A percentile compares a stretch with the other conserved stretches of the same genome.
Conservation (phyloP, 2,888 invertebrate species). For the Pristionchus japonicus region DNA sequence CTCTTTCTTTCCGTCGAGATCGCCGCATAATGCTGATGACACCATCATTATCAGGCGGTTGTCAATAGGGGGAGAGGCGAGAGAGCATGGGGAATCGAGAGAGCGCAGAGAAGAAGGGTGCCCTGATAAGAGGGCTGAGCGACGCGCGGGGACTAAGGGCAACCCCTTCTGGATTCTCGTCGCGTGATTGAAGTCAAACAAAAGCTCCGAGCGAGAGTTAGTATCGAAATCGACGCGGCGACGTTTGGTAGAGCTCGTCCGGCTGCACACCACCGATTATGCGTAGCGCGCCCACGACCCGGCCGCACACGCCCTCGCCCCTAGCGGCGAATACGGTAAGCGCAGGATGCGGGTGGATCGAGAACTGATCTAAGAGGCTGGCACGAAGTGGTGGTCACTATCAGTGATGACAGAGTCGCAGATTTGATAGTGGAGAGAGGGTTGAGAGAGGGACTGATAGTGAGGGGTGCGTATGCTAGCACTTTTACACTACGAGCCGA, state of each 20-base stretch:
- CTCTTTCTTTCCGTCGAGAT: not conserved
- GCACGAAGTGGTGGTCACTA: not conserved
- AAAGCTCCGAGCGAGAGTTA: not conserved
- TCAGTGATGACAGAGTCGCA: not conserved
- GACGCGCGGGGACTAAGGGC: not conserved
- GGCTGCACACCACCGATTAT: not conserved
- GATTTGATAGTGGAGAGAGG: not conserved
- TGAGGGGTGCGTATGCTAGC: constrained; percentile 22
- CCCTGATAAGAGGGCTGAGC: not conserved
- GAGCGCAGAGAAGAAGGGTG: not conserved
- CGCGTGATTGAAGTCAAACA: constrained; percentile 19
- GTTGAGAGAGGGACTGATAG: not conserved
- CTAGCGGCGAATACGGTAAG: constrained; percentile 19
- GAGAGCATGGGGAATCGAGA: not conserved
- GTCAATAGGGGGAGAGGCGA: not conserved
- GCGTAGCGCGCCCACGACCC: constrained; percentile 11
- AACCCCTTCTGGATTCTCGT: not conserved
- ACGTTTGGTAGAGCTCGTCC: not conserved
- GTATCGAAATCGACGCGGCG: constrained; percentile 16
- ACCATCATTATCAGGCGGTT: constrained; percentile 12
- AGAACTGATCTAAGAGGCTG: not conserved
- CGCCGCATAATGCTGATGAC: constrained; percentile 23
- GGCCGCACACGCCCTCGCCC: constrained; percentile 19
- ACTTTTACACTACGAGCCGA: not conserved
- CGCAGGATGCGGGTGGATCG: not conserved